Percentiles rank a stretch among this genome's conserved stretches.
Evolutionary conservation across 2,113 vertebrate species (phyloP).

Genomic region (Chloropsis cyanopogon): DNA sequence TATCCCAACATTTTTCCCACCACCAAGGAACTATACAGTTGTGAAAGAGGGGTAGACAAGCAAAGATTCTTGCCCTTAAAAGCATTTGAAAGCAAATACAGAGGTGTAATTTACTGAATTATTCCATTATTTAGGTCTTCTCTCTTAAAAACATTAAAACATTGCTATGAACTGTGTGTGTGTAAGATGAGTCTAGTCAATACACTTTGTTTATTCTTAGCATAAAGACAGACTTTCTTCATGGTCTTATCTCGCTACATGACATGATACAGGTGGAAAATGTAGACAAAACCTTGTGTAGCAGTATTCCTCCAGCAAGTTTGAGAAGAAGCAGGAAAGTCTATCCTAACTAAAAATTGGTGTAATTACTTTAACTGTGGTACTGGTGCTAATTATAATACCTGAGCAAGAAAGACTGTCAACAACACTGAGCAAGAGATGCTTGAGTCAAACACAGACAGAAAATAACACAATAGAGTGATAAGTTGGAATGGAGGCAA

Average conservation of each 20-base stretch:
- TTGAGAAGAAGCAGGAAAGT: background rate
- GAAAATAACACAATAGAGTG: background rate
- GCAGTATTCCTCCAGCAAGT: background rate
- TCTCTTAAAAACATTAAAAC: background rate
- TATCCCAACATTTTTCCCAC: background rate
- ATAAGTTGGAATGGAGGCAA: background rate
- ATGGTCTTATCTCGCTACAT: background rate
- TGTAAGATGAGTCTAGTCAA: background rate
- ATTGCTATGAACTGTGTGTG: background rate
- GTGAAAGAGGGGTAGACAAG: background rate
- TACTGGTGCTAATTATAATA: background rate
- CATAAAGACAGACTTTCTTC: background rate
- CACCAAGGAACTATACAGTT: background rate
- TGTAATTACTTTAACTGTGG: background rate
- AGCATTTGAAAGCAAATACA: background rate
- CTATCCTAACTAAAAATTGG: background rate
- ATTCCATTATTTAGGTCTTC: background rate
- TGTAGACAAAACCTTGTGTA: background rate
- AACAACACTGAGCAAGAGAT: background rate
- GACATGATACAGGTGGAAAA: background rate
- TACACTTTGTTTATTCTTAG: background rate
- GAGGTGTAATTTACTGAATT: background rate
- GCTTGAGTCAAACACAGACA: background rate
- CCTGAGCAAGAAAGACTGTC: background rate
- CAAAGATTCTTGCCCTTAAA: background rate